phyloP scores from a whole-genome alignment of 1,140 invertebrate species.

The Drosophila grimshawi region DNA sequence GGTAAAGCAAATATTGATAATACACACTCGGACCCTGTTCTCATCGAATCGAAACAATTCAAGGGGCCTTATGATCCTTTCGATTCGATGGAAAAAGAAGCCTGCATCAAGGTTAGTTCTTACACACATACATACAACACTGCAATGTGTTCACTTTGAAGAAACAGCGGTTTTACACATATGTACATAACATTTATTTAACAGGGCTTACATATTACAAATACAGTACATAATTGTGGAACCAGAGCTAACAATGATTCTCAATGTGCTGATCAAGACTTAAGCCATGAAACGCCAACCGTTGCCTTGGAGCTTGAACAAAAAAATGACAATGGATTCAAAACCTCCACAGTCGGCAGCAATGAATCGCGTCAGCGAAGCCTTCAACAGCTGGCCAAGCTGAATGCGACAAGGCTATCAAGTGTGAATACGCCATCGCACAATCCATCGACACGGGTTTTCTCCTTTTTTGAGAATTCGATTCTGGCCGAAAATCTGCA shows the following conservation, averaged over 20 bases:
- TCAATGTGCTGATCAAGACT: slow-evolving; percentile 25
- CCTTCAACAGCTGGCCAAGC: slow-evolving; percentile 57
- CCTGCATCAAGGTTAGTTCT: slow-evolving; percentile 64
- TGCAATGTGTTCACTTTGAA: slow-evolving; percentile 3
- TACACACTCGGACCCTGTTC: slow-evolving; percentile 1
- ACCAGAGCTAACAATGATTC: neutral
- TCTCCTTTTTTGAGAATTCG: slow-evolving; percentile 27
- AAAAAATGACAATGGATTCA: neutral
- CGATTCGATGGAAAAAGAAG: slow-evolving; percentile 73
- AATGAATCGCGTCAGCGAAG: slow-evolving; percentile 1
- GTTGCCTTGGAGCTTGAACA: slow-evolving; percentile 30
- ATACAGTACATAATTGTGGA: slow-evolving; percentile 2
- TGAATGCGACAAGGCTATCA: slow-evolving; percentile 39
- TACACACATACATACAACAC: slow-evolving; percentile 13
- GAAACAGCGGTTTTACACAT: neutral
- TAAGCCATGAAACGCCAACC: slow-evolving; percentile 59
- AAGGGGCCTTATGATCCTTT: slow-evolving; percentile 77
- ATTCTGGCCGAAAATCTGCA: slow-evolving; percentile 51
- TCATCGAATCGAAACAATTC: slow-evolving; percentile 33
- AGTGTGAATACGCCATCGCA: slow-evolving; percentile 31
- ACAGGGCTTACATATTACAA: slow-evolving; percentile 39
- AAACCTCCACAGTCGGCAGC: slow-evolving; percentile 1
- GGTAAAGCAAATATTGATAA: slow-evolving; percentile 40
- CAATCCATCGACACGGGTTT: slow-evolving; percentile 2
- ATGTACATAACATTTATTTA: neutral